Evolutionary conservation across 2,888 invertebrate genomes (phyloP), one percentile per base, ranked within the genome.

Genomic region (Crepidodera aurea): DNA sequence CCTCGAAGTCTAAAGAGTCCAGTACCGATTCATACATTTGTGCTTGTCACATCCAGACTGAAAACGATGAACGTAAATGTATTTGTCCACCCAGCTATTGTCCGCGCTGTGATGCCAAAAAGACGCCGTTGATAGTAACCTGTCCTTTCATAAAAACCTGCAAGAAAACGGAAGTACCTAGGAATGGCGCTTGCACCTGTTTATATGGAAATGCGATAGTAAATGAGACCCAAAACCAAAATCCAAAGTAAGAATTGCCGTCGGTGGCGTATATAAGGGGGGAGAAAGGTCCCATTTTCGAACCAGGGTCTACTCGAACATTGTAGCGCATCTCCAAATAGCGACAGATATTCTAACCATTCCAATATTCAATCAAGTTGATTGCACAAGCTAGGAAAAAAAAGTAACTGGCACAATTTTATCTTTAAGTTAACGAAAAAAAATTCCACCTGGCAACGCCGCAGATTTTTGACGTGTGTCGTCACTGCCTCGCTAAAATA

Each of bases 1-100:
- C 48, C 1, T 29, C 48, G 27, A 44, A 44, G 25, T 44, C 44
- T n/a, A 44, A 44, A 25, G 44, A 44, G n/a, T 44, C 44, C 22
- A 44, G 44, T 22, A 48, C 48, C 13, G 48, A 48, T 16, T n/a
- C 48, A 2, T 48, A 48, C 29, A n/a, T 15, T 8, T 48, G 25
- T 7, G 5, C 48, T 13, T 48, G 48, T 48, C 29, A 29, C 22
- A 44, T 44, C 13, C 44, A 44, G 2, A 13, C 44, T 13, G 22
- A 8, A 4, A 12, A 22, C 8, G 34, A 34, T 3, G 2, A n/a
- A 34, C 34, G 12, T 12, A 34, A 10, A 48, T 27, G 48, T 27
- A 13, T 29, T 8, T 48, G 48, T 29, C 29, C 27, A 1, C 22
- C 22, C 27, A 15, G 27, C 8, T 48, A 27, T 15, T 48, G 27